Base-by-base conservation (phyloP, 2,888 invertebrate species). In the Drosophila cognata region DNA sequence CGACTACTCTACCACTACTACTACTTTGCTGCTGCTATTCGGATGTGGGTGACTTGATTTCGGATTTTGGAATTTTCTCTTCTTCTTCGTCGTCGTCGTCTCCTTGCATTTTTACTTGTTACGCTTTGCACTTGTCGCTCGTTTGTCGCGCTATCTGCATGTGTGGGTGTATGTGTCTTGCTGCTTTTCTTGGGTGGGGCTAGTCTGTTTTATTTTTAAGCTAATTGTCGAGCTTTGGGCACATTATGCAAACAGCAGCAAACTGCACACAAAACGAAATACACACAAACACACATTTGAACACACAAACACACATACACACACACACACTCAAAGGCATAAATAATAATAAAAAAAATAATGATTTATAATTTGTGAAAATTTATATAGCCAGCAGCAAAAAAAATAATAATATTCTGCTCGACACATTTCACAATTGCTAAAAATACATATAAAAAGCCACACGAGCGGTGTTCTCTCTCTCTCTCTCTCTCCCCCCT, bases 381-480 rank as follows among this genome's bases (percentile, higher is more conserved):
- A 82, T 79, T 71, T 69, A 79, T 76, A 74, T 70, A 63, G 71
- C 29, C 51, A 55, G 41, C 25, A 38, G 55, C 31, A 55, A 59
- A 11, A 63, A 55, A 38, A 59, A 55, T 18, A 29, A 46, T 53
- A 38, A 64, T 67, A 56, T 62, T 62, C 76, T 69, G 46, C 81
- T 83, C 83, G 80, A 80, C 83, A 80, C 73, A 83, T 83, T 80
- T 80, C 84, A 82, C 76, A 80, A 83, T 68, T 80, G 72, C 80
- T 80, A 80, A 70, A 80, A 80, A 80, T 80, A 83, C 77, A 78
- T 79, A 79, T 80, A 80, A 82, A 80, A 82, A 80, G 84, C 70
- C 84, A 81, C 80, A 83, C 84, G 81, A 80, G 83, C 76, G 36
- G 10, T 41, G 38, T 21, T 46, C 46, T 43, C 16, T 28, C 10